Evolutionary conservation across 1,140 invertebrate genomes (phyloP).

Genomic region (Trichonephila inaurata): DNA sequence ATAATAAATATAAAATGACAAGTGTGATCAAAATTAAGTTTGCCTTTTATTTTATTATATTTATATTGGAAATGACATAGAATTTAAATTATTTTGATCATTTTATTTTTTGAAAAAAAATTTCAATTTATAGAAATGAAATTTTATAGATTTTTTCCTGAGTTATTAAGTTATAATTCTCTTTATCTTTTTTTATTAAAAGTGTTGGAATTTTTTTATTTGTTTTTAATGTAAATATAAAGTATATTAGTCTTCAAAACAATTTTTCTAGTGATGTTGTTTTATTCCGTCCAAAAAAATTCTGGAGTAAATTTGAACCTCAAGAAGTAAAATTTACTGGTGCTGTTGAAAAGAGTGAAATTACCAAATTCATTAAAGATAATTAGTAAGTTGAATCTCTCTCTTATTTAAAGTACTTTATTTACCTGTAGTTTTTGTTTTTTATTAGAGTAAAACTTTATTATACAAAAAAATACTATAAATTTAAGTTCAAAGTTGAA

Average conservation of each 20-base stretch:
- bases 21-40: too few species aligned
- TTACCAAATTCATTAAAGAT: constrained; percentile 90
- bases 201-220: constrained; percentile 13
- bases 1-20: too few species aligned
- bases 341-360: constrained; percentile 83
- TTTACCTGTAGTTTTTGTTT: background rate
- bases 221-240: background rate
- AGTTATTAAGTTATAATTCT: too few species aligned
- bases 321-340: constrained; percentile 88
- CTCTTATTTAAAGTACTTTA: too few species aligned
- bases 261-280: constrained; percentile 89
- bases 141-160: too few species aligned
- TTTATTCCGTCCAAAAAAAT: constrained; percentile 91
- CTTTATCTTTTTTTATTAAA: too few species aligned
- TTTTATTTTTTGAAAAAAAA: too few species aligned
- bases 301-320: constrained; percentile 96
- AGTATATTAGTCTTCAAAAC: background rate
- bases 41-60: too few species aligned
- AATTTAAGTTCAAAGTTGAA: background rate
- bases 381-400: constrained; percentile 88
- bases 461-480: too few species aligned
- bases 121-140: too few species aligned
- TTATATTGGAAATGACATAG: too few species aligned
- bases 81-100: too few species aligned
- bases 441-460: background rate